phyloP scores from a whole-genome alignment of 1,140 invertebrate species.

The Agrypnia vestita region DNA sequence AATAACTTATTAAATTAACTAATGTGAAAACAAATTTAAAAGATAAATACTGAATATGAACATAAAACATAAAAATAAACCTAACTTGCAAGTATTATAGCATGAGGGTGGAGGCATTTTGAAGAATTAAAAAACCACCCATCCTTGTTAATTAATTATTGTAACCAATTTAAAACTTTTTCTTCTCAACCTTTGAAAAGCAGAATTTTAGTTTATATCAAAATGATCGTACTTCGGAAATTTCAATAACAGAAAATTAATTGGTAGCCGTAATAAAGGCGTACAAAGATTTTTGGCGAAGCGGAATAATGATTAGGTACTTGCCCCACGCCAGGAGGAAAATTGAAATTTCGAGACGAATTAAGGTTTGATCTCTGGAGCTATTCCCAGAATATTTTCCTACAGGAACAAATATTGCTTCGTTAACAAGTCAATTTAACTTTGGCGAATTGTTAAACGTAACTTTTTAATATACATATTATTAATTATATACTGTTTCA shows the following conservation, averaged over 20 bases:
- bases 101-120: too few relatives aligned
- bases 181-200: neutral
- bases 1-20: too few relatives aligned
- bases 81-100: too few relatives aligned
- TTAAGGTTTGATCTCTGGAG: slow-evolving; percentile 18
- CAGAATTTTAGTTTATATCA: slow-evolving; percentile 1
- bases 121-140: neutral
- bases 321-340: neutral
- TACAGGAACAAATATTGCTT: slow-evolving; percentile 34
- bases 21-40: too few relatives aligned
- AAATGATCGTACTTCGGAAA: slow-evolving; percentile 1
- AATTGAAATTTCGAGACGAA: slow-evolving; percentile 33
- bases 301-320: slow-evolving; percentile 1
- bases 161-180: neutral
- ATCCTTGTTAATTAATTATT: neutral
- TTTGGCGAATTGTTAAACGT: slow-evolving; percentile 25
- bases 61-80: too few relatives aligned
- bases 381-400: slow-evolving; percentile 5
- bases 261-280: slow-evolving; percentile 11
- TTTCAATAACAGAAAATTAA: slow-evolving; percentile 27
- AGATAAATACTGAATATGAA: too few relatives aligned
- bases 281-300: neutral
- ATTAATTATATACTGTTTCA: neutral
- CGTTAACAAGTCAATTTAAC: slow-evolving; percentile 38
- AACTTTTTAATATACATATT: neutral